Conservation (phyloP, 2,888 invertebrate genomes). For the Dryadula phaetusa region DNA sequence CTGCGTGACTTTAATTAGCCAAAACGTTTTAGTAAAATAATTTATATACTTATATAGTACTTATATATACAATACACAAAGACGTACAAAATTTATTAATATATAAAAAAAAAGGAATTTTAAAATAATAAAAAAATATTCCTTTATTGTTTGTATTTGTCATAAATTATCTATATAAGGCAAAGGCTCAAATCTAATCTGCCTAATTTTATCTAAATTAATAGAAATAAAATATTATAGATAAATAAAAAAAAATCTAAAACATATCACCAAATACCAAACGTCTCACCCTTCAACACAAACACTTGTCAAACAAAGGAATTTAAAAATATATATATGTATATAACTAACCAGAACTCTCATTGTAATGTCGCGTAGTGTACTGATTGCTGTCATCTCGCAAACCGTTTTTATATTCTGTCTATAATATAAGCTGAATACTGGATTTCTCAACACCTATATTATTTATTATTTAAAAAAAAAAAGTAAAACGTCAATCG, state of each 20-base stretch:
- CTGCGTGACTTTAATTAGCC: too few species aligned
- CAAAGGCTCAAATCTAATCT: not conserved
- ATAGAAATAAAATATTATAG: not conserved
- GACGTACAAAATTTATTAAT: too few species aligned
- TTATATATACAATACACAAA: too few species aligned
- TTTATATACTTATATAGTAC: too few species aligned
- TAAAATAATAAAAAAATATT: too few species aligned
- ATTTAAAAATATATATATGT: conserved; percentile 39
- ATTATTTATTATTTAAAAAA: conserved; percentile 50
- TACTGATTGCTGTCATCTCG: conserved; percentile 68
- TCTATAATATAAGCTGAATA: conserved; percentile 53
- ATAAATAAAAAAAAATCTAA: not conserved
- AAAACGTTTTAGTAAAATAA: too few species aligned
- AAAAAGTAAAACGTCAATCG: conserved; percentile 52
- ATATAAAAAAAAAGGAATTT: too few species aligned
- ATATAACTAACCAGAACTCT: conserved; percentile 76
- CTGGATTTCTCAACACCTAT: conserved; percentile 52
- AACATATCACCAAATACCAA: conserved; percentile 10
- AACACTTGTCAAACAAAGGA: conserved; percentile 39
- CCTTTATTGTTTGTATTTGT: too few species aligned
- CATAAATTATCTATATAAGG: not conserved
- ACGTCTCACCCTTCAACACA: conserved; percentile 17
- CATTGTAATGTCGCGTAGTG: conserved; percentile 69
- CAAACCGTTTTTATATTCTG: conserved; percentile 69
- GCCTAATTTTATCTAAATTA: not conserved